Base-by-base conservation (phyloP, 2,113 vertebrate species). In the Bufo bufo region DNA sequence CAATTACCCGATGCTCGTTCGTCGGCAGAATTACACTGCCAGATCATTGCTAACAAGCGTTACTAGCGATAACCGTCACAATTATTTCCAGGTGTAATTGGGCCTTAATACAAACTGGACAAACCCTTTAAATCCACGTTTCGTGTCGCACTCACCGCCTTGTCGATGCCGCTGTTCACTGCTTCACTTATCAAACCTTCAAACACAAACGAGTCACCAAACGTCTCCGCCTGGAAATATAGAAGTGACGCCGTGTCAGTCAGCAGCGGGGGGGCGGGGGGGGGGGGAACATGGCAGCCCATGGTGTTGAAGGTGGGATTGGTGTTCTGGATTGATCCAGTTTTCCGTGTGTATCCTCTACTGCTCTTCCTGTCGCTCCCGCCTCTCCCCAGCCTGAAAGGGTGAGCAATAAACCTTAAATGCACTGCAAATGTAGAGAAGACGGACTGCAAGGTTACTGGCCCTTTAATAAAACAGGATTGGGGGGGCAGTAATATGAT, bases 191-290 rank as follows among this genome's bases (percentile, higher is more conserved):
- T 92, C 94, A 98, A 87, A 75, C 96, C 97, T 88, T 99, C 97
- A 89, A 99, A 99, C 77, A 99, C 98, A 93, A 99, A 99, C 0
- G 98, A 99, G 92, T 99, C 97, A 0, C 98, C 97, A 87, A 99
- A 99, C 77, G 90, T 97, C 91, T 99, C 98, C 4, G 97, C 98
- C 98, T 99, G 85, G 90, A 14, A 61, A 87, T 13, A 80, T 80
- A 88, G 91, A 80, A 7, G 77, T 13, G 19, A 56, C 7, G 23
- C 14, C 11, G 3, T 7, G 43, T 19, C 71, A 74, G 16, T 33
- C 33, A 71, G 5, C 33, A 45, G 63, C 3, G 19, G 63, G n/a
- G 4, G n/a, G n/a, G n/a, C n/a, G n/a, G n/a, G n/a, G n/a, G n/a
- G n/a, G n/a, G n/a, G 8, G 45, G 45, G 0, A 43, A 72, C 69